Percentiles rank a stretch among this genome's conserved stretches.
Evolutionary conservation across 2,888 invertebrate species (phyloP).

Genomic region (Sesia apiformis): DNA sequence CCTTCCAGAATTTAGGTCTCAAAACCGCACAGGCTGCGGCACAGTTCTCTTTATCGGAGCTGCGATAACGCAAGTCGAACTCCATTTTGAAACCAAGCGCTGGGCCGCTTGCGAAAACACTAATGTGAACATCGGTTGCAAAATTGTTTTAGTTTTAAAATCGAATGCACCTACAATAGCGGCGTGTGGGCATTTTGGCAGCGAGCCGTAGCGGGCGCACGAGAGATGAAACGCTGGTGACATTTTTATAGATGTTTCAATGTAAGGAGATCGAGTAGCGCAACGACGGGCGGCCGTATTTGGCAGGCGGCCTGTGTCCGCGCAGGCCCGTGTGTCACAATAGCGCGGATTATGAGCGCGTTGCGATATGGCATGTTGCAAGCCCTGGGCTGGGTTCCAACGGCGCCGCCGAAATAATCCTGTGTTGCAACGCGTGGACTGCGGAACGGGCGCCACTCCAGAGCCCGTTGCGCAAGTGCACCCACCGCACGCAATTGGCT

Average conservation of each 20-base stretch:
- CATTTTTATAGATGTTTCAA: slow-evolving; percentile 7
- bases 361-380: slow-evolving; percentile 73
- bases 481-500: slow-evolving; percentile 46
- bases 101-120: slow-evolving; percentile 74
- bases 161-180: slow-evolving; percentile 49
- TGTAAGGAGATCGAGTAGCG: slow-evolving; percentile 56
- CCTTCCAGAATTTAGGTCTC: slow-evolving; percentile 57
- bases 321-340: slow-evolving; percentile 48
- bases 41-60: slow-evolving; percentile 65
- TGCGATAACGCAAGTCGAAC: slow-evolving; percentile 70
- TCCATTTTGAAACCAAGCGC: slow-evolving; percentile 67
- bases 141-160: slow-evolving; percentile 72
- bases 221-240: slow-evolving; percentile 9
- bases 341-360: slow-evolving; percentile 66
- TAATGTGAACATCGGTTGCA: slow-evolving; percentile 74
- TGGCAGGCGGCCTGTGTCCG: slow-evolving; percentile 50
- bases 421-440: slow-evolving; percentile 68
- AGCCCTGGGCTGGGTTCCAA: slow-evolving; percentile 69
- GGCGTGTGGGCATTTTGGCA: slow-evolving; percentile 15
- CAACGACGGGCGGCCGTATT: slow-evolving; percentile 44
- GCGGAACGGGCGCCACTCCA: slow-evolving; percentile 68
- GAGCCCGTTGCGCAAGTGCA: slow-evolving; percentile 27
- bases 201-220: slow-evolving; percentile 9
- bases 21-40: slow-evolving; percentile 55
- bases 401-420: slow-evolving; percentile 65